Base-by-base conservation (phyloP, 2,113 vertebrate genomes). In the Megaptera novaeangliae region DNA sequence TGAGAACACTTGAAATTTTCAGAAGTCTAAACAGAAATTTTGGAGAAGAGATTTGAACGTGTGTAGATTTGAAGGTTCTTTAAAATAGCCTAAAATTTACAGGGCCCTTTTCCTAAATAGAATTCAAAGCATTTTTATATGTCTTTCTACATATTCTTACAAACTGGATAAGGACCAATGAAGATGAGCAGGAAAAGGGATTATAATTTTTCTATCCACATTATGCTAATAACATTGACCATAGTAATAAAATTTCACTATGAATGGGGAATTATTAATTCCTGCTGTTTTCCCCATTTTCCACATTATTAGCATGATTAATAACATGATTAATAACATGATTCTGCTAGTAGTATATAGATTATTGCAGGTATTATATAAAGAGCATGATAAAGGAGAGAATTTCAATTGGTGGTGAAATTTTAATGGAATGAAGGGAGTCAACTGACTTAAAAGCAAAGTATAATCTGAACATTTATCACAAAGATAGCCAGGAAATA, bases 381-480 rank as follows among this genome's bases (percentile, higher is more conserved):
- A 57, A 75, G 25, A 93, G 10, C 6, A 77, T 2, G 13, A 52
- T 17, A 77, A 93, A 80, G 55, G 39, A 25, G 83, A 86, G 27
- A 74, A 77, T 72, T 89, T 66, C 15, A 71, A 57, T 6, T 41
- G 25, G 57, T 44, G 23, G 39, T 63, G 20, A 95, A 75, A 91
- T 66, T 93, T 95, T 89, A 95, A 83, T 64, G 77, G 59, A 61
- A 75, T 3, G 41, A 95, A 93, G 23, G 39, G n/a, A 91, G 34
- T 85, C n/a, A 84, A 34, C 27, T 71, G 55, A 95, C 41, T 80
- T 68, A 55, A 96, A 93, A 71, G 27, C 61, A 94, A 93, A 83
- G 34, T 61, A n/a, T 88, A 91, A 86, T 59, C 77, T 82, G 91
- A 95, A 34, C 52, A n/a, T 94, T 66, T 86, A 75, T 71, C 39